These are phyloP conservation scores for Axinella damicornis DNA, from an alignment of 37 sponge, comb jelly and placozoan species.

Conservation along the genomic window DNA sequence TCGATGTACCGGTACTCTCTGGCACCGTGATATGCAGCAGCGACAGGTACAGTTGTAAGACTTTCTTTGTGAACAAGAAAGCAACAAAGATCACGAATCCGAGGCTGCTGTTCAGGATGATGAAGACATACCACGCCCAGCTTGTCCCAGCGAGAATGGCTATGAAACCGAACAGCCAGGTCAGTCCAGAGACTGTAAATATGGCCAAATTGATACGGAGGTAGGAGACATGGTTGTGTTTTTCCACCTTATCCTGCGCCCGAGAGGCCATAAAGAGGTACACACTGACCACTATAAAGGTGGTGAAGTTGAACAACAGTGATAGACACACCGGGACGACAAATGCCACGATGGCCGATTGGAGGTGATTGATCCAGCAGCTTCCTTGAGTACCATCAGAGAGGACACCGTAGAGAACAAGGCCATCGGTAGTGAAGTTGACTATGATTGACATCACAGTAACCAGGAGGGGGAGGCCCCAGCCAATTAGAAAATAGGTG, in stretches of 20 bases:
- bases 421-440: slow-evolving; percentile 32
- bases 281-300: background rate
- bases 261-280: background rate
- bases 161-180: slow-evolving; percentile 71
- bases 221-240: slow-evolving; percentile 4
- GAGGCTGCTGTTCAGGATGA: slow-evolving; percentile 66
- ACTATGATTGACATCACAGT: background rate
- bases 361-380: slow-evolving; percentile 43
- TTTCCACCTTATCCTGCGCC: background rate
- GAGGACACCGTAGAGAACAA: slow-evolving; percentile 46
- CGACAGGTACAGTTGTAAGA: slow-evolving; percentile 2
- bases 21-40: too few species aligned
- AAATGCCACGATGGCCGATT: slow-evolving; percentile 15
- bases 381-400: slow-evolving; percentile 18
- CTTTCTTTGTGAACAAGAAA: slow-evolving; percentile 44
- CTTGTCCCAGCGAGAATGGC: slow-evolving; percentile 36
- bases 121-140: slow-evolving; percentile 71
- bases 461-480: slow-evolving; percentile 39
- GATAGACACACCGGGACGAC: slow-evolving; percentile 27
- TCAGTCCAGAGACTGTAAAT: slow-evolving; percentile 45
- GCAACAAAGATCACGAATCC: slow-evolving; percentile 27
- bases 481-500: slow-evolving; percentile 49
- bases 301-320: slow-evolving; percentile 17
- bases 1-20: too few species aligned
- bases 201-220: slow-evolving; percentile 32